Conservation (phyloP, 2,113 vertebrate genomes). For the Eptatretus burgeri region DNA sequence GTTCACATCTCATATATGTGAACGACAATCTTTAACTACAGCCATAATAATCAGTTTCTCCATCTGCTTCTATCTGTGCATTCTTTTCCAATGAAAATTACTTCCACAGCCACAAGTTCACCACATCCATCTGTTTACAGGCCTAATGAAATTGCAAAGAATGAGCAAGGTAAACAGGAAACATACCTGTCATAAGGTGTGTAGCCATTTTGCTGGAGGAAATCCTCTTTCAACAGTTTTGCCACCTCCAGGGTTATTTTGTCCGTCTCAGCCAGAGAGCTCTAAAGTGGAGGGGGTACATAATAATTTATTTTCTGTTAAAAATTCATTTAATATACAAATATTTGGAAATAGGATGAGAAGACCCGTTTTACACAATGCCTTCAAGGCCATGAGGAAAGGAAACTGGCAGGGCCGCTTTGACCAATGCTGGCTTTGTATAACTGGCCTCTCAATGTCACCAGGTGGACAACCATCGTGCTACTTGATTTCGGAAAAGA, state of each 20-base stretch:
- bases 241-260: conserved; percentile 94
- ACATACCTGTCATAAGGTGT: conserved; percentile 65
- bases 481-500: no score
- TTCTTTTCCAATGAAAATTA: background rate
- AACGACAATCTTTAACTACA: no score
- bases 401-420: no score
- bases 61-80: background rate
- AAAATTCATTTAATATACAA: no score
- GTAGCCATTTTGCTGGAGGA: conserved; percentile 87
- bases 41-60: background rate
- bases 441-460: no score
- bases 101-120: background rate
- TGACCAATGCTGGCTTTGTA: no score
- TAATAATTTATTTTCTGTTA: no score
- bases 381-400: no score
- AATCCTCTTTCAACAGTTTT: conserved; percentile 88
- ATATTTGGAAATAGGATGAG: no score
- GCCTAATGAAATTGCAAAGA: background rate
- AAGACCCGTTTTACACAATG: no score
- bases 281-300: conserved; percentile 17
- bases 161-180: background rate
- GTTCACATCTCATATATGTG: no score
- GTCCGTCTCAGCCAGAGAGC: conserved; percentile 78
- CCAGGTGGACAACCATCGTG: no score
- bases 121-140: background rate